Evolutionary conservation across 2,113 vertebrate species (phyloP), one percentile per base, ranked within the genome.

Genomic region (Emydocephalus ijimae): DNA sequence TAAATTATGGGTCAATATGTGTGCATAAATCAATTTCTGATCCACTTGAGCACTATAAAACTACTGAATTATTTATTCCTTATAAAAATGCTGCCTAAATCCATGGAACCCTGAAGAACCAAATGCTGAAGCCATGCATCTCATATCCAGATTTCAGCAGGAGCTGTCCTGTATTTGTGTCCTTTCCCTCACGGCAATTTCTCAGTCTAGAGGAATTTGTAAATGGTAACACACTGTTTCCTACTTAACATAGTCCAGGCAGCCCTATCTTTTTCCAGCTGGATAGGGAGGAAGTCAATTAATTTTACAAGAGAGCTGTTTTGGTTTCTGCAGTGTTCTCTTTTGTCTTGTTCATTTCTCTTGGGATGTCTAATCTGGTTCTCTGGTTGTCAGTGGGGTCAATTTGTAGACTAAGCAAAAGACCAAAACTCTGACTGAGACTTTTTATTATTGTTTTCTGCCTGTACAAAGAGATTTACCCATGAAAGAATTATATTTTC

Each of bases 381-480:
- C 94, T 95, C 90, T 86, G 57, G 39, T 93, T 96, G 87, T 95
- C 94, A 88, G 94, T 94, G 94, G 95, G 96, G 95, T 97, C 96
- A 97, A 96, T 95, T 96, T 95, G 92, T 94, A 95, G 93, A 57
- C 89, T 85, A 90, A 94, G 95, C 56, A 7, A 94, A 96, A 87
- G 94, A 93, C 94, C 95, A 89, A 85, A 89, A 93, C 91, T 45
- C 48, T 15, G 85, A 89, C 29, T 90, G 90, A 43, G 93, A 93
- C 87, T 86, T 94, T 94, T 90, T 56, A 15, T 89, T 92, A 56
- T 93, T 96, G 92, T 90, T 96, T 96, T 92, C 91, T 95, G 88
- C 23, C 1, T 90, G 92, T 81, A 92, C 92, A 89, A 87, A 91
- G 92, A 93, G 69, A 0, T 0, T 89, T 94, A 39, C 74, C 93